phyloP scores from a whole-genome alignment of 2,888 invertebrate species.

The Busseola fusca region DNA sequence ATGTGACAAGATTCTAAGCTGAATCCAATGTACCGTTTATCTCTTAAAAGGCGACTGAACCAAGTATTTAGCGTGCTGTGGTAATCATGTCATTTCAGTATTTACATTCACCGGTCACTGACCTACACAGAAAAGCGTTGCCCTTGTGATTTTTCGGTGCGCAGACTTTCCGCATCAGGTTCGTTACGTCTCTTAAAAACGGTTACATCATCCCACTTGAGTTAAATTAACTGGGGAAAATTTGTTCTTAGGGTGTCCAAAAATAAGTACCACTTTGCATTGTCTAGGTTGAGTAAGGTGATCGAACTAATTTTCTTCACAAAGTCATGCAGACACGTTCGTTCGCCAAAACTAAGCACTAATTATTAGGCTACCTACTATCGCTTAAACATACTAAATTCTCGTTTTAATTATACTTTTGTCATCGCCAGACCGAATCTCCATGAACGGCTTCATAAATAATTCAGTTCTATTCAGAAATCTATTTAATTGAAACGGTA shows the following conservation, averaged over 20 bases:
- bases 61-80: conserved; percentile 17
- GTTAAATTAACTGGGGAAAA: conserved; percentile 40
- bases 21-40: background rate
- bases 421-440: conserved; percentile 1
- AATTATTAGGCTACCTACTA: background rate
- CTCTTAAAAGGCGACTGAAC: conserved; percentile 28
- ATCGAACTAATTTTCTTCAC: conserved; percentile 23
- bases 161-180: conserved; percentile 26
- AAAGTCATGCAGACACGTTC: conserved; percentile 10
- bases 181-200: conserved; percentile 35
- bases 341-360: background rate
- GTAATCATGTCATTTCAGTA: conserved; percentile 44
- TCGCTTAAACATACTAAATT: conserved; percentile 4
- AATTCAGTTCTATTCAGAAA: conserved; percentile 6
- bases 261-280: conserved; percentile 10
- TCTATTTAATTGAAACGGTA: conserved; percentile 19
- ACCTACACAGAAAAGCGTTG: conserved; percentile 43
- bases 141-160: conserved; percentile 49
- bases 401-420: conserved; percentile 6
- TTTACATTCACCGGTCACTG: conserved; percentile 42
- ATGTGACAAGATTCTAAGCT: background rate
- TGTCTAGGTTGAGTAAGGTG: conserved; percentile 22
- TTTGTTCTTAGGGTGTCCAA: conserved; percentile 11
- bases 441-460: conserved; percentile 3
- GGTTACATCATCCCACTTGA: conserved; percentile 53